phyloP scores from a whole-genome alignment of 2,113 vertebrate species.

The Fregata magnificens region DNA sequence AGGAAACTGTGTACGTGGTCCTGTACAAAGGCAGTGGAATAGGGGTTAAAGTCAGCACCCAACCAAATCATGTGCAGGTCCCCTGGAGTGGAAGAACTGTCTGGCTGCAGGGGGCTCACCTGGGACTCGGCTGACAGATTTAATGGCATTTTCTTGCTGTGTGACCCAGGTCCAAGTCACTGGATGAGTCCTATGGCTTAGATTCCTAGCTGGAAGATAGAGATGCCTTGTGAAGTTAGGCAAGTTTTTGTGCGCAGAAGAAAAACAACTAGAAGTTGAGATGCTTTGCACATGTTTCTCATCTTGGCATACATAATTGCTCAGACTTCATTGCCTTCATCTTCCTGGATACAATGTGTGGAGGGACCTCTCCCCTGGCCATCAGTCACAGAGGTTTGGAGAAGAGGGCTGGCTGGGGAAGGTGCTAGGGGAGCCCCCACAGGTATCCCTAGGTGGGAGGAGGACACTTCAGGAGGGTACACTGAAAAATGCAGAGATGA shows the following conservation, averaged over 20 bases:
- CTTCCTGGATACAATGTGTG: neutral
- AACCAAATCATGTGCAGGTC: neutral
- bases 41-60: neutral
- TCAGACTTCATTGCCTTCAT: neutral
- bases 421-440: fast-evolving
- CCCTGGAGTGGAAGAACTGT: neutral
- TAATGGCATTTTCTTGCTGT: neutral
- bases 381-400: neutral
- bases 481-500: neutral
- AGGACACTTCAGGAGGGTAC: neutral
- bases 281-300: neutral
- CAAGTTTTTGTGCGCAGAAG: neutral
- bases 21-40: neutral
- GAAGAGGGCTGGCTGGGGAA: neutral
- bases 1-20: neutral
- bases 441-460: neutral
- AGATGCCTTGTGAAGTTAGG: neutral
- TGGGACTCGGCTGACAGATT: neutral
- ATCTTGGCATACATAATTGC: neutral
- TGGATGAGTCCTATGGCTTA: neutral
- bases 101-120: neutral
- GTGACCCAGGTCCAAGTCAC: neutral
- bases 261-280: neutral
- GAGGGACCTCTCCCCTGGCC: neutral
- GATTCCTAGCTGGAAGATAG: neutral